Percentiles rank a stretch among this genome's conserved stretches.
Evolutionary conservation across 2,113 vertebrate genomes (phyloP).

Genomic region (Nannobrachium achirus): DNA sequence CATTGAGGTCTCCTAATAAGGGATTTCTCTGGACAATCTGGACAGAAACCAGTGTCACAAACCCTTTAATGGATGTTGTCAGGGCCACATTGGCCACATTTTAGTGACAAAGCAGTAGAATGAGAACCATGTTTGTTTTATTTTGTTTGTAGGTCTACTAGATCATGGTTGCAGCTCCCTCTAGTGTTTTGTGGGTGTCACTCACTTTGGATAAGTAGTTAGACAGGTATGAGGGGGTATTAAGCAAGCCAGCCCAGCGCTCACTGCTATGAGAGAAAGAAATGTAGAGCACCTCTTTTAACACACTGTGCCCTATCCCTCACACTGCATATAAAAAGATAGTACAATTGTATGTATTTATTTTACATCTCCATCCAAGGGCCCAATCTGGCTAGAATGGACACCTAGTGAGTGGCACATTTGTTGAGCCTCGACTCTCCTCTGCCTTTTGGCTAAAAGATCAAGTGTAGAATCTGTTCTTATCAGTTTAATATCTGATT

Average conservation of each 20-base stretch:
- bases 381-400: slow-evolving; percentile 45
- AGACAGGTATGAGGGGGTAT: no score
- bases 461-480: slow-evolving; percentile 36
- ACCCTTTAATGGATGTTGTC: no score
- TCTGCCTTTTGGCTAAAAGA: slow-evolving; percentile 37
- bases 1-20: no score
- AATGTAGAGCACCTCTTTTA: slow-evolving; percentile 15
- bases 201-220: no score
- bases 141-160: no score
- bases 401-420: slow-evolving; percentile 20
- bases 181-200: no score
- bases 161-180: no score
- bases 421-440: slow-evolving; percentile 3
- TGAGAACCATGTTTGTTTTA: no score
- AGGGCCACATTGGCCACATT: no score
- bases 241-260: not conserved
- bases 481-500: slow-evolving; percentile 16
- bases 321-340: slow-evolving; percentile 65
- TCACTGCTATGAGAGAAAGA: slow-evolving; percentile 21
- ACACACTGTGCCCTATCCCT: slow-evolving; percentile 62
- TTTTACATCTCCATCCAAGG: slow-evolving; percentile 53
- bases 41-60: no score
- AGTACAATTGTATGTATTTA: slow-evolving; percentile 72
- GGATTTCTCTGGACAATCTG: no score
- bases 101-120: no score